Evolutionary conservation across 2,797 vertebrate species (phyloP), one percentile per base, ranked within the genome.

Genomic region (Anguilla pacifica): DNA sequence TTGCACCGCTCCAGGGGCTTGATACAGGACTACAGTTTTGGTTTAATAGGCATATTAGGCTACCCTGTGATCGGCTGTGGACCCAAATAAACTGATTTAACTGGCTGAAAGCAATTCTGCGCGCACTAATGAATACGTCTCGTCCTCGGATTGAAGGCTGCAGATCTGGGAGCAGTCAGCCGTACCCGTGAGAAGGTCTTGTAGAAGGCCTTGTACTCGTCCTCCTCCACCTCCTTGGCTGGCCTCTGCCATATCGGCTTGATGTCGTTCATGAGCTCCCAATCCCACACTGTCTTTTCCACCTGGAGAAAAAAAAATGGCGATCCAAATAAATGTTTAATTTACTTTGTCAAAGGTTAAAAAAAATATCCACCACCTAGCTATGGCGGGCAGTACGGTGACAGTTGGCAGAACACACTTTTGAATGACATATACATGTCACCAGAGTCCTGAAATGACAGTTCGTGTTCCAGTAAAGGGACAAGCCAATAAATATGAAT

Each of bases 251-350:
- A 99, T 94, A 99, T 99, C 15, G 99, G 99, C 94, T 99, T 99
- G 92, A 99, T 99, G 83, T 99, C 98, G 89, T 99, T 99, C 98
- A 99, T 99, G 88, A 99, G 97, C 88, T 99, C 98, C 99, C 98
- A 99, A 86, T 99, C 98, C 99, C 99, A 99, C 87, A 99, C 97
- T 0, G 99, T 99, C 95, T 99, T 99, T 93, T 99, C 98, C 91
- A 99, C 98, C 98, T 99, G 88, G 0, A 83, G 31, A 82, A 1
- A 49, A 1, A 1, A n/a, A 82, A 82, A 82, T 81, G 46, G 46
- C 19, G 6, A 7, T 11, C 79, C 79, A 22, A n/a, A 31, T 35
- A 17, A 77, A 77, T 17, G 3, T 39, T 79, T 19, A 2, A 15
- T 79, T 43, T 46, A 43, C 2, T 43, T 39, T 46, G 74, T 79